A percentile compares a stretch with the other conserved stretches of the same genome.
Evolutionary conservation across 2,888 invertebrate genomes (phyloP).

Genomic region (Portevinia maculata): DNA sequence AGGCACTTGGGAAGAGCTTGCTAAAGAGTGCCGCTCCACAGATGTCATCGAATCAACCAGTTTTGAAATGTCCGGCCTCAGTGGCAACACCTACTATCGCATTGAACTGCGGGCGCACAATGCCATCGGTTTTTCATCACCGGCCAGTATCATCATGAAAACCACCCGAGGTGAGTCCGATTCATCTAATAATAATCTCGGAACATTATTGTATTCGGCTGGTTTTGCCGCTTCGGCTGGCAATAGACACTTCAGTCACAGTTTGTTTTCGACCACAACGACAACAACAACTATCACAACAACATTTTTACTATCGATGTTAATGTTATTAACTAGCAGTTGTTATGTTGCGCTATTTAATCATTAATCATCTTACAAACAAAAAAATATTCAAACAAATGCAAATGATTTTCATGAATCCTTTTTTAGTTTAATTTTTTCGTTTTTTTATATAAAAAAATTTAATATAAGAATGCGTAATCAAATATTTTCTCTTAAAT

Average conservation of each 20-base stretch:
- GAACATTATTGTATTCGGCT: conserved; percentile 83
- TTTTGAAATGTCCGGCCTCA: conserved; percentile 87
- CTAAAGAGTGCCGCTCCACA: conserved; percentile 84
- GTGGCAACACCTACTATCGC: conserved; percentile 91
- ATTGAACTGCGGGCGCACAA: conserved; percentile 94
- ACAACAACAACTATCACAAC: conserved; percentile 77
- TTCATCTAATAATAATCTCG: conserved; percentile 83
- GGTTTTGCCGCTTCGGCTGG: conserved; percentile 82
- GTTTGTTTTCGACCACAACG: conserved; percentile 76
- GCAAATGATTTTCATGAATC: conserved; percentile 68
- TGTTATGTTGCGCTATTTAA: conserved; percentile 74
- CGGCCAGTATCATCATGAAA: conserved; percentile 90
- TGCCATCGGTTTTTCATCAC: conserved; percentile 91
- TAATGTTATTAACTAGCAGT: conserved; percentile 75
- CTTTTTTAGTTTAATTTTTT: conserved; percentile 59
- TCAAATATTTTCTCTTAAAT: conserved; percentile 19
- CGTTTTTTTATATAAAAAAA: conserved; percentile 18
- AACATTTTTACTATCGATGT: conserved; percentile 81
- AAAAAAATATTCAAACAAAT: conserved; percentile 44
- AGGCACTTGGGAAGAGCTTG: conserved; percentile 86
- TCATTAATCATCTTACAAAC: conserved; percentile 56
- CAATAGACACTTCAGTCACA: conserved; percentile 78
- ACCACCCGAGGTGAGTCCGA: conserved; percentile 93
- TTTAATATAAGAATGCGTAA: conserved; percentile 36
- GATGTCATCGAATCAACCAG: conserved; percentile 87